Evolutionary conservation across 2,797 vertebrate species (phyloP), one percentile per base, ranked within the genome.

Genomic region (Novumbra hubbsi): DNA sequence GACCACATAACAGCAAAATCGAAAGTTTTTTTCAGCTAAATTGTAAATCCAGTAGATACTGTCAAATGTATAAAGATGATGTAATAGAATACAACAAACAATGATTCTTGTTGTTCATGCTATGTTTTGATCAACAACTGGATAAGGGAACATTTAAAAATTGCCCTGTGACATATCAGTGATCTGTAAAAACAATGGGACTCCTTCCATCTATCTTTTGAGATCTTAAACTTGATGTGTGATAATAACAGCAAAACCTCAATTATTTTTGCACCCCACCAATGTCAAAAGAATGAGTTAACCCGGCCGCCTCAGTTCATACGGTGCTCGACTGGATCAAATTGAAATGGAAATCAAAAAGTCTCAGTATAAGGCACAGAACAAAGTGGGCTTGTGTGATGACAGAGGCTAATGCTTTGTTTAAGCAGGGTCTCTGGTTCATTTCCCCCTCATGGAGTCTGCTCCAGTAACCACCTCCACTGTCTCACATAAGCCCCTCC

Each of bases 331-430:
- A 65, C 28, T 17, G 6, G 63, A 60, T 60, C 55, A 27, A 65
- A 57, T n/a, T 11, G 55, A 57, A 57, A 57, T n/a, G 55, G 55
- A 57, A 57, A 65, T 32, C 62, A 65, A 65, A 17, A 65, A 17
- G 21, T 16, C 7, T 15, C 63, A 17, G 15, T 65, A 6, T 16
- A 32, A 32, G 63, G 32, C 16, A 32, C 27, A 65, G 63, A 65
- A 65, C 15, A 65, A 16, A 65, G 63, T 65, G 63, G 16, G 55
- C 9, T 65, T 65, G 17, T 65, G 5, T 16, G 63, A 32, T 28
- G 55, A 57, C 55, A 57, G 30, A 65, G 30, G 63, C 63, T 65
- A 65, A n/a, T 57, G 55, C 41, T 45, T 32, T 65, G 17, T 65
- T 16, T 34, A 28, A 65, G 16, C 63, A 19, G 17, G 28, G 16